These are phyloP conservation scores for Ptychochromis oligacanthus DNA, from an alignment of 2,113 vertebrate species.

Conservation along the genomic window DNA sequence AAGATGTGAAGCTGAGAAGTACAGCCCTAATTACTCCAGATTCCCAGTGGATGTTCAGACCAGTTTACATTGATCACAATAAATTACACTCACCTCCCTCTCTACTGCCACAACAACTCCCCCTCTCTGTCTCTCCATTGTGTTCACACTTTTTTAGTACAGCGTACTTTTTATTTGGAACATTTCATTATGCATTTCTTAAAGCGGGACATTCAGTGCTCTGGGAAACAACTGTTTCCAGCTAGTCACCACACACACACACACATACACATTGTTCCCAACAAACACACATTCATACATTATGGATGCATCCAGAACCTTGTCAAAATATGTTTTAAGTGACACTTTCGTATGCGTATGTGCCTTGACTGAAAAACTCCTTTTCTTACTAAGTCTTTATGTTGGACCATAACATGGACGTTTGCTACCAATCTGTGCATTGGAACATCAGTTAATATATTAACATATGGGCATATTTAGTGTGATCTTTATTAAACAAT, in stretches of 20 bases:
- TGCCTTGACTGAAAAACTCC: too few relatives aligned
- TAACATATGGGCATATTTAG: neutral
- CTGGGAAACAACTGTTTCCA: constrained; percentile 1
- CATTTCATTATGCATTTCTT: constrained; percentile 4
- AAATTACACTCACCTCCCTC: constrained; percentile 27
- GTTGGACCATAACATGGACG: too few relatives aligned
- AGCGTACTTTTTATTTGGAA: neutral
- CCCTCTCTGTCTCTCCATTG: neutral
- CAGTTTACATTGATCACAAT: constrained; percentile 52
- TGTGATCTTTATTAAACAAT: neutral
- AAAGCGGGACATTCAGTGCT: neutral
- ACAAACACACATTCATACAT: neutral
- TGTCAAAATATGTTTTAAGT: neutral
- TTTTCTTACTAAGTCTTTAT: too few relatives aligned
- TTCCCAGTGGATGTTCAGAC: constrained; percentile 28
- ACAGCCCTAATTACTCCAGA: constrained; percentile 31
- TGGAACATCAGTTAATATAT: neutral
- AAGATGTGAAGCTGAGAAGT: constrained; percentile 3
- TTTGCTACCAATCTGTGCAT: too few relatives aligned
- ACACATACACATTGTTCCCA: neutral
- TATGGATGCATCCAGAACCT: neutral
- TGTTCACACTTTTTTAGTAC: neutral
- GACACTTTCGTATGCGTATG: neutral
- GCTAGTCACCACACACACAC: neutral
- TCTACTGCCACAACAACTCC: constrained; percentile 4